A percentile compares a stretch with the other conserved stretches of the same genome.
phyloP scores from a whole-genome alignment of 2,797 vertebrate genomes.

The Mastacembelus armatus region DNA sequence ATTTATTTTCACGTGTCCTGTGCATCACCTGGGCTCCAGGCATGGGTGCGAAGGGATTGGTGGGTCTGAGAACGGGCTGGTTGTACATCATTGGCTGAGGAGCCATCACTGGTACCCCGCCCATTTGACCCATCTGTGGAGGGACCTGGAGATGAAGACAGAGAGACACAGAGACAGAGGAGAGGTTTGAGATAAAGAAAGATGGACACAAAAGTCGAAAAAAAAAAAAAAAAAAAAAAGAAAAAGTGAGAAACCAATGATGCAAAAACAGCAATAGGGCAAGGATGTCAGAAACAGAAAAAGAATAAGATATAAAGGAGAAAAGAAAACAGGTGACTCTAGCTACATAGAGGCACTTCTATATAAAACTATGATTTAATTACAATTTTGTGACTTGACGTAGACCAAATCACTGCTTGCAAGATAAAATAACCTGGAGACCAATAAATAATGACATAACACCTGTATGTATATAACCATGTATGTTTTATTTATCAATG shows the following conservation, averaged over 20 bases:
- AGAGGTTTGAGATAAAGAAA: too few species aligned
- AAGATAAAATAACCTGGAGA: background rate
- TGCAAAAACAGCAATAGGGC: background rate
- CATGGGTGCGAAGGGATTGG: constrained; percentile 88
- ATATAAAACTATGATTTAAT: too few species aligned
- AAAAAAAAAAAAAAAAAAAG: background rate
- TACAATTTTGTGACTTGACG: too few species aligned
- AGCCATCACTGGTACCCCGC: constrained; percentile 86
- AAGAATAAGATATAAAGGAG: background rate
- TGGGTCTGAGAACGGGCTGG: constrained; percentile 89
- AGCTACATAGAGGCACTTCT: too few species aligned
- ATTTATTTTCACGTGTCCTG: too few species aligned
- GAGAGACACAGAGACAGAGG: background rate
- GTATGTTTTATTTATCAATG: too few species aligned
- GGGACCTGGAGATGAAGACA: constrained; percentile 85
- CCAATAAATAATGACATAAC: background rate
- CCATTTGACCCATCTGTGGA: constrained; percentile 90
- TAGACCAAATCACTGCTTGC: too few species aligned
- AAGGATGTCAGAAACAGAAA: background rate
- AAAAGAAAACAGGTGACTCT: too few species aligned
- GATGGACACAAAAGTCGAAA: background rate
- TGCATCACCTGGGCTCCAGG: constrained; percentile 86
- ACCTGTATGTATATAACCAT: background rate
- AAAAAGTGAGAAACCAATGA: background rate
- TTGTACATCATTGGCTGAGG: constrained; percentile 90